Conservation (phyloP, 2,113 vertebrate species). For the Oryzias celebensis region DNA sequence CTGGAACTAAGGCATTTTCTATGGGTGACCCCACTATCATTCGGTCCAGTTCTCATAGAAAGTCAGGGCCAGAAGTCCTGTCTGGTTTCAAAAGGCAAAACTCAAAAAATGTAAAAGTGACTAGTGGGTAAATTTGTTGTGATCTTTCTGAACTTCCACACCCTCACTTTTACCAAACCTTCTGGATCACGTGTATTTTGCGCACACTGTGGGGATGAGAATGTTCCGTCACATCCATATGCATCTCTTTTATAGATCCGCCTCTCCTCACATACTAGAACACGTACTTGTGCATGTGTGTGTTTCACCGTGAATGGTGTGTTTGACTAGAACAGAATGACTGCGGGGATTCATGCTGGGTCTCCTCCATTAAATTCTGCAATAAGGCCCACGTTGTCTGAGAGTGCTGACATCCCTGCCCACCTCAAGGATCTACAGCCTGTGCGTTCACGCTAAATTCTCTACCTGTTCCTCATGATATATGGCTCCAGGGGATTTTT, state of each 20-base stretch:
- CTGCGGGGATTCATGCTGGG: constrained; percentile 76
- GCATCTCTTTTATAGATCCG: constrained; percentile 19
- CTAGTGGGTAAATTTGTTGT: constrained; percentile 59
- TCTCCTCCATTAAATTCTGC: constrained; percentile 78
- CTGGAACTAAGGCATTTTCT: no score
- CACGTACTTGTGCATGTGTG: constrained; percentile 17
- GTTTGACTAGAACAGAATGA: constrained; percentile 74
- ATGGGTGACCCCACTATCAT: no score
- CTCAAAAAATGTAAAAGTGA: constrained; percentile 66
- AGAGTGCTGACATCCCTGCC: constrained; percentile 72
- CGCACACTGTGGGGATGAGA: no score
- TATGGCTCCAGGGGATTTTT: constrained; percentile 53
- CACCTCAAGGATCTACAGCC: constrained; percentile 73
- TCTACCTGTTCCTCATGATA: constrained; percentile 67
- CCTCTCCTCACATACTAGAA: constrained; percentile 17
- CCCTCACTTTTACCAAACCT: constrained; percentile 7
- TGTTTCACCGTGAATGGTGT: constrained; percentile 63
- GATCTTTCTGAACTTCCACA: constrained; percentile 10
- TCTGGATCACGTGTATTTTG: no score
- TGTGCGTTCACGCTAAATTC: constrained; percentile 38
- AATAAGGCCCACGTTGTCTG: constrained; percentile 73
- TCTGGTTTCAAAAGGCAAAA: constrained; percentile 69
- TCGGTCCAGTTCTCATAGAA: no score
- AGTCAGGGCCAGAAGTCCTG: constrained; percentile 55
- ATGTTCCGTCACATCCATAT: constrained; percentile 7